Evolutionary conservation across 1,140 invertebrate species (phyloP).

Genomic region (Tetragonula clypearis): DNA sequence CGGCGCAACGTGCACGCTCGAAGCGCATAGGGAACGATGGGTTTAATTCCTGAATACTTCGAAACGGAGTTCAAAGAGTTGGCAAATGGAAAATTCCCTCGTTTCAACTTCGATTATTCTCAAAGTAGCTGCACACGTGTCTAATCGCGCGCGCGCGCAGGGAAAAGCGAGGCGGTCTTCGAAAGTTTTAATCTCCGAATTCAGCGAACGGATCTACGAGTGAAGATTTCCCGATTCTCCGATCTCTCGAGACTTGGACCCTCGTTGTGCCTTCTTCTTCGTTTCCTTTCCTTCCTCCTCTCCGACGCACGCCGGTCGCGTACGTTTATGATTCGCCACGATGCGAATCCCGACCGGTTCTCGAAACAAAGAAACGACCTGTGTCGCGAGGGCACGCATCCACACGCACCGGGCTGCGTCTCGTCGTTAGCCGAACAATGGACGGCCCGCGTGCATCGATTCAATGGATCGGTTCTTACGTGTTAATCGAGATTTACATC

Average conservation of each 20-base stretch:
- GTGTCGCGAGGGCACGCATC: slow-evolving; percentile 15
- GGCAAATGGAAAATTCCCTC: not conserved
- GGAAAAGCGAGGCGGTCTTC: no score
- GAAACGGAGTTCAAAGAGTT: not conserved
- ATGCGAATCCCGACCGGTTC: slow-evolving; percentile 33
- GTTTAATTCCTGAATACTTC: not conserved
- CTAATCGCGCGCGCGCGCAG: no score
- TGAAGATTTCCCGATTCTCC: no score
- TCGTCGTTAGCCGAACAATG: slow-evolving; percentile 36
- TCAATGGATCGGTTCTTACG: slow-evolving; percentile 46
- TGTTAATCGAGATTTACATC: slow-evolving; percentile 54
- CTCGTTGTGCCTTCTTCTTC: not conserved
- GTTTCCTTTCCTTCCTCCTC: not conserved
- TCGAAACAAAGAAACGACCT: slow-evolving; percentile 46
- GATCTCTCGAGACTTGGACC: not conserved
- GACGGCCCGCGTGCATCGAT: slow-evolving; percentile 4
- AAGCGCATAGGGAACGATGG: no score
- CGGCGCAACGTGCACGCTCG: not conserved
- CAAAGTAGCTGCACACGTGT: no score
- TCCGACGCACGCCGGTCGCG: not conserved
- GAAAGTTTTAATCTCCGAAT: no score
- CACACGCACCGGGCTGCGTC: not conserved
- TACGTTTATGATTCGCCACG: slow-evolving; percentile 30
- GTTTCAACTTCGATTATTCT: not conserved
- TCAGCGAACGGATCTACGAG: no score